Conservation (phyloP, 1,140 invertebrate genomes). For the Drosophila kanapiae region DNA sequence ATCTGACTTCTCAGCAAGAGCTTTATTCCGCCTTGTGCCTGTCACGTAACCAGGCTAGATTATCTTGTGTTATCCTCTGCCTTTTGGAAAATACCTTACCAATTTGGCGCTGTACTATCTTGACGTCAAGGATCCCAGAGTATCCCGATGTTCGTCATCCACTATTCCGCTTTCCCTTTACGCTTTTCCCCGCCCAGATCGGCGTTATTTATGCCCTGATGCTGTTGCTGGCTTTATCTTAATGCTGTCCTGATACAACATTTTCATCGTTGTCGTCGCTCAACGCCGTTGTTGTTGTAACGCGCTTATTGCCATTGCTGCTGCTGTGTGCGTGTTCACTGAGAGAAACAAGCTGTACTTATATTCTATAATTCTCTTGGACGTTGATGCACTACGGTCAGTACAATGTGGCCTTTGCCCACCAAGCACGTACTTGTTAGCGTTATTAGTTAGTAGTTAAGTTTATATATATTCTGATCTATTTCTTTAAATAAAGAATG, state of each 20-base stretch:
- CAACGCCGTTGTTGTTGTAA: conserved; percentile 46
- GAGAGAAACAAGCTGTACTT: not conserved
- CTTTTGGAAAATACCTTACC: conserved; percentile 22
- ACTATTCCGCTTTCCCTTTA: not conserved
- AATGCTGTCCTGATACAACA: conserved; percentile 79
- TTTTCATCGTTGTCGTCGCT: conserved; percentile 62
- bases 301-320: conserved; percentile 41
- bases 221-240: conserved; percentile 80
- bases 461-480: no score
- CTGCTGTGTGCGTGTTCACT: conserved; percentile 14
- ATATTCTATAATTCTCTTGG: no score
- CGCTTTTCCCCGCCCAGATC: conserved; percentile 4
- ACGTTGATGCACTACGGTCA: no score
- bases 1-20: not conserved
- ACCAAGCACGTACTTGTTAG: no score
- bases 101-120: not conserved
- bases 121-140: not conserved
- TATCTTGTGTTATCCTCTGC: conserved; percentile 18
- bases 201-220: conserved; percentile 68
- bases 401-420: no score
- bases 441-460: no score
- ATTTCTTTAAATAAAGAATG: no score
- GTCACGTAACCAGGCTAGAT: not conserved
- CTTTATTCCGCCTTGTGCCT: not conserved
- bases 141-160: conserved; percentile 17